Conservation (phyloP, 2,888 invertebrate species). For the Margaritifera margaritifera region DNA sequence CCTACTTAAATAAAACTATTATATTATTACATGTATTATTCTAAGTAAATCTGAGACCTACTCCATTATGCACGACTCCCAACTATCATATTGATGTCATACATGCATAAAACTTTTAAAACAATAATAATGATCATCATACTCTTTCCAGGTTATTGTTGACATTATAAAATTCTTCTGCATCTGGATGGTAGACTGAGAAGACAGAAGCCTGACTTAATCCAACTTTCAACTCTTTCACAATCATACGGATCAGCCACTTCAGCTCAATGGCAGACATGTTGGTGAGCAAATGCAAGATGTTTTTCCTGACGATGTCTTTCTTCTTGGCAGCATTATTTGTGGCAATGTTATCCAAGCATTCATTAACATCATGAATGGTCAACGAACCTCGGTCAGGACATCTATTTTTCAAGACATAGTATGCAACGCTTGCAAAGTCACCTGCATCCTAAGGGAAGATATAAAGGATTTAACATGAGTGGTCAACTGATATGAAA, state of each 20-base stretch:
- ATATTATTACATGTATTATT: too few species aligned
- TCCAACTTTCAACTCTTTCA: conserved; percentile 82
- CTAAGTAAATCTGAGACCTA: too few species aligned
- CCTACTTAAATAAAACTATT: too few species aligned
- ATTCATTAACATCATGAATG: conserved; percentile 82
- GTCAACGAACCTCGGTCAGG: conserved; percentile 77
- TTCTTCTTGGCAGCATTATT: conserved; percentile 77
- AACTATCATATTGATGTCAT: too few species aligned
- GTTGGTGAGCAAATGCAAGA: conserved; percentile 80
- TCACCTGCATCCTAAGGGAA: conserved; percentile 77
- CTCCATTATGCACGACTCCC: too few species aligned
- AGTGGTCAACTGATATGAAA: too few species aligned
- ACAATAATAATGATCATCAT: conserved; percentile 35
- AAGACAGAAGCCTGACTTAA: conserved; percentile 83
- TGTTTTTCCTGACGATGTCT: conserved; percentile 76
- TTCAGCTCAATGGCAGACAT: conserved; percentile 86
- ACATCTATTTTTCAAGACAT: conserved; percentile 78
- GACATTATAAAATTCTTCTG: conserved; percentile 82
- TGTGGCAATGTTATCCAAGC: conserved; percentile 83
- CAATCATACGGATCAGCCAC: conserved; percentile 90
- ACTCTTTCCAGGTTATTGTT: conserved; percentile 83
- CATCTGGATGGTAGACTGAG: conserved; percentile 84
- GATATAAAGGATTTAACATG: conserved; percentile 3
- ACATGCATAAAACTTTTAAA: too few species aligned
- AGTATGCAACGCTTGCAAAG: conserved; percentile 86